Percentiles rank a stretch among this genome's conserved stretches.
Evolutionary conservation across 2,888 invertebrate genomes (phyloP).

Genomic region (Bombylius discolor): DNA sequence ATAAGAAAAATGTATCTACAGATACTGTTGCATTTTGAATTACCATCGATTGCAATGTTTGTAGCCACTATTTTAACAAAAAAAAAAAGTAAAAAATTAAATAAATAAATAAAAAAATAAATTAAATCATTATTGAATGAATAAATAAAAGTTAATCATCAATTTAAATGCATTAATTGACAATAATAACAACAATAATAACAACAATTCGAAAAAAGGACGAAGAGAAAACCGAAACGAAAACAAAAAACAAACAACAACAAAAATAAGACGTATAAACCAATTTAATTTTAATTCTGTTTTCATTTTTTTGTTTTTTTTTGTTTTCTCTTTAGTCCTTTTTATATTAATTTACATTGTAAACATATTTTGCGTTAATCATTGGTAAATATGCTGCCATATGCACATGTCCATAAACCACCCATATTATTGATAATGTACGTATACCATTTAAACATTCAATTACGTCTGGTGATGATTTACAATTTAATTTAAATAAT

Average conservation of each 20-base stretch:
- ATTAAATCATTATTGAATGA: no score
- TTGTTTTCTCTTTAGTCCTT: no score
- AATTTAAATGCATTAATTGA: no score
- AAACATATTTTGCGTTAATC: conserved; percentile 15
- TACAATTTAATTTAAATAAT: conserved; percentile 1
- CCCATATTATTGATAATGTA: conserved; percentile 36
- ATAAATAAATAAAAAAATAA: no score
- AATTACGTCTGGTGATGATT: conserved; percentile 21
- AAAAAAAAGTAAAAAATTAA: not conserved
- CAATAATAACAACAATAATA: no score
- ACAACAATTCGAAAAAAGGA: no score
- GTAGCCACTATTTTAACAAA: conserved; percentile 19
- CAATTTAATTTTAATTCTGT: no score
- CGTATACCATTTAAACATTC: conserved; percentile 36
- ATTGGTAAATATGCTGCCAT: conserved; percentile 11
- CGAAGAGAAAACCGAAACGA: no score
- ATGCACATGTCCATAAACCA: conserved; percentile 30
- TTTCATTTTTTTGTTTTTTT: no score
- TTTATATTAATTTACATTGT: not conserved
- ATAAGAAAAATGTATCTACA: conserved; percentile 48
- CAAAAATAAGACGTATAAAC: no score
- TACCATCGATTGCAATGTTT: conserved; percentile 20
- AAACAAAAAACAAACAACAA: no score
- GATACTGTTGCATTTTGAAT: conserved; percentile 36
- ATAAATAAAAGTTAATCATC: no score